Conservation (phyloP, 2,113 vertebrate genomes). For the Cyrtonyx montezumae region DNA sequence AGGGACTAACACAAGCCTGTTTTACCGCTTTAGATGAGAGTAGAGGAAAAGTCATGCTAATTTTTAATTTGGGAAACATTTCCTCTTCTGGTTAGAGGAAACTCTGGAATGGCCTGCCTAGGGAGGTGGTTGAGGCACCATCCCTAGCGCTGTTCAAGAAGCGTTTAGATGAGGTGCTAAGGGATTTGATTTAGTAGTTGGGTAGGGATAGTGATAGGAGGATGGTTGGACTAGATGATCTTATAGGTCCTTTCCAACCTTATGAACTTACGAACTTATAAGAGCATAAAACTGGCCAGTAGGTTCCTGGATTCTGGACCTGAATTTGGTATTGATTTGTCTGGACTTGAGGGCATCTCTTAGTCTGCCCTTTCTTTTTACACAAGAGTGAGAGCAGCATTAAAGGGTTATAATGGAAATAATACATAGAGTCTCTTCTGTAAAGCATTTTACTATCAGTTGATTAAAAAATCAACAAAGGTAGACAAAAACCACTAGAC, state of each 20-base stretch:
- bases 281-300: neutral
- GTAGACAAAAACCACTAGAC: neutral
- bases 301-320: neutral
- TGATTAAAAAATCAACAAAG: neutral
- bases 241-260: too few relatives aligned
- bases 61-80: constrained; percentile 4
- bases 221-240: too few relatives aligned
- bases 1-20: neutral
- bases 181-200: too few relatives aligned
- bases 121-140: too few relatives aligned
- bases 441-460: neutral
- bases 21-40: constrained; percentile 11
- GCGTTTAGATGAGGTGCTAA: too few relatives aligned
- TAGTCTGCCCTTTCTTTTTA: neutral
- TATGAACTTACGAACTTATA: too few relatives aligned
- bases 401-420: neutral
- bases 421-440: neutral
- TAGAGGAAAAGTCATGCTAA: constrained; percentile 1
- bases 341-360: neutral
- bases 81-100: neutral
- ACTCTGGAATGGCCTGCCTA: too few relatives aligned
- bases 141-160: too few relatives aligned
- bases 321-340: neutral
- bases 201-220: too few relatives aligned
- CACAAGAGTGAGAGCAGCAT: neutral